These are phyloP conservation scores for Paralvinella palmiformis DNA, from an alignment of 1,140 invertebrate species.

Conservation along the genomic window DNA sequence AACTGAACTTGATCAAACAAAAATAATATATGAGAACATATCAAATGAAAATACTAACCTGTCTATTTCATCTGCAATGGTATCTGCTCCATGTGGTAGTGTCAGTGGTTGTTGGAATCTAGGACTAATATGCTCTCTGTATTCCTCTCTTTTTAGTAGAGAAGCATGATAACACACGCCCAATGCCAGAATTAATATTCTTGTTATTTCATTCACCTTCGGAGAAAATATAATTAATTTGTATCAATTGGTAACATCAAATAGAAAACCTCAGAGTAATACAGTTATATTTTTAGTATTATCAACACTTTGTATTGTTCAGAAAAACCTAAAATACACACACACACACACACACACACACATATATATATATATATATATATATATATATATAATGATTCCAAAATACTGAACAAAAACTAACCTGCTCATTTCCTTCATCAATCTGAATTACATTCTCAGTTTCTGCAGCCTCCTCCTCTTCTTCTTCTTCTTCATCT, in stretches of 20 bases:
- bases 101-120: conserved; percentile 23
- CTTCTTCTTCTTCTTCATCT: conserved; percentile 16
- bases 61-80: conserved; percentile 26
- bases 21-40: neutral
- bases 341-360: too few relatives aligned
- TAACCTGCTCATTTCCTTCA: conserved; percentile 5
- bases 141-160: conserved; percentile 28
- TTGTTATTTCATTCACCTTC: conserved; percentile 22
- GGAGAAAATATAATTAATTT: too few relatives aligned
- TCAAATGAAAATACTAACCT: conserved; percentile 17
- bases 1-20: neutral
- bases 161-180: conserved; percentile 38
- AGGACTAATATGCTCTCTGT: conserved; percentile 21
- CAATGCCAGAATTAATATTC: conserved; percentile 31
- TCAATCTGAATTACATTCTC: conserved; percentile 6
- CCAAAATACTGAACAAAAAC: neutral
- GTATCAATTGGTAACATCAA: too few relatives aligned
- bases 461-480: conserved; percentile 17
- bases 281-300: too few relatives aligned
- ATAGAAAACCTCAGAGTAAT: too few relatives aligned
- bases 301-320: too few relatives aligned
- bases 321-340: too few relatives aligned
- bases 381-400: too few relatives aligned
- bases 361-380: too few relatives aligned
- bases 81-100: conserved; percentile 19